Conservation (phyloP, 2,888 invertebrate species). For the Hydrotaea diabolus region DNA sequence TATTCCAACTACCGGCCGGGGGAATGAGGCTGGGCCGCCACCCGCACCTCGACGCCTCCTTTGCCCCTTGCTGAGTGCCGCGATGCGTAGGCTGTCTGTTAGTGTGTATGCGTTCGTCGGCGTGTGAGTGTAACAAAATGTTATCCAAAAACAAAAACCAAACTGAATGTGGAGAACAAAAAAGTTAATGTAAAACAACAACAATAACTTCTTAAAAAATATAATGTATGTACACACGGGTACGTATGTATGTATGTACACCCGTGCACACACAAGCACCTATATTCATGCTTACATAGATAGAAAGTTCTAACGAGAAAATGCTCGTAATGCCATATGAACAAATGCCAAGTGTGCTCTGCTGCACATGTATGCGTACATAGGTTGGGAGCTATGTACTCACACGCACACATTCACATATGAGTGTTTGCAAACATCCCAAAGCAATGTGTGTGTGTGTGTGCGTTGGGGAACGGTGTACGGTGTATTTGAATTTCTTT, state of each 20-base stretch:
- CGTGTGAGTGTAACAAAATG: constrained; percentile 27
- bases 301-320: constrained; percentile 24
- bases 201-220: constrained; percentile 57
- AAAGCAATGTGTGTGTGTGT: constrained; percentile 46
- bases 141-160: constrained; percentile 33
- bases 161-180: constrained; percentile 22
- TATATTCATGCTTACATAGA: constrained; percentile 52
- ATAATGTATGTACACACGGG: constrained; percentile 23
- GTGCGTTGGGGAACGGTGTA: constrained; percentile 61
- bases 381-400: not conserved
- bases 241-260: constrained; percentile 48
- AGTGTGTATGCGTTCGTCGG: constrained; percentile 22
- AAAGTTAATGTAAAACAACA: constrained; percentile 53
- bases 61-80: not conserved
- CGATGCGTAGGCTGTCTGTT: constrained; percentile 1
- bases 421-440: constrained; percentile 19
- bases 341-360: constrained; percentile 14
- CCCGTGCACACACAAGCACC: too few relatives aligned
- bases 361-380: constrained; percentile 11
- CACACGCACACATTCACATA: constrained; percentile 22
- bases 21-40: not conserved
- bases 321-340: constrained; percentile 46
- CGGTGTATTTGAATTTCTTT: constrained; percentile 57
- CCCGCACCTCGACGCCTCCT: not conserved
- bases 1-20: constrained; percentile 55